Evolutionary conservation across 92 coral and sea anemone genomes (phyloP).

Genomic region (Zoanthus solanderi): DNA sequence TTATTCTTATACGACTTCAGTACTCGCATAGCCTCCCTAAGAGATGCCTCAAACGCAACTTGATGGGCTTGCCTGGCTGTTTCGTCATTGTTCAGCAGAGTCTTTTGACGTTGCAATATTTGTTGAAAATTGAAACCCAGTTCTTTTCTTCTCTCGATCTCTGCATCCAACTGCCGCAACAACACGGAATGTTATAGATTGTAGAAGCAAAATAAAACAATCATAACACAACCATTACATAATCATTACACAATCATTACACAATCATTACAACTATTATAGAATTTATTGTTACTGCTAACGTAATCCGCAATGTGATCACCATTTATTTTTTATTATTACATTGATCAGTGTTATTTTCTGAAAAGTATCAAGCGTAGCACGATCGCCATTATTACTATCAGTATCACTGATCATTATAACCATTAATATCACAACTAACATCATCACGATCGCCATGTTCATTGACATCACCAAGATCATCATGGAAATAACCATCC

Average conservation of each 20-base stretch:
- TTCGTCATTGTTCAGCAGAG: constrained; percentile 86
- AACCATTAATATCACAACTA: no score
- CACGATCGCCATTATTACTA: no score
- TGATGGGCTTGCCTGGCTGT: constrained; percentile 94
- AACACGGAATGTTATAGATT: neutral
- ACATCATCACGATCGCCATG: no score
- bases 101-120: constrained; percentile 83
- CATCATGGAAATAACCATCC: no score
- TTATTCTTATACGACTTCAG: constrained; percentile 82
- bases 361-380: no score
- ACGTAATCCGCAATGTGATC: neutral
- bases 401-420: neutral
- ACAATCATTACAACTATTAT: neutral
- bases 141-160: constrained; percentile 95
- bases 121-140: constrained; percentile 97
- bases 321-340: neutral
- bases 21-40: constrained; percentile 89
- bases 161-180: constrained; percentile 82
- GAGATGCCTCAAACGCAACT: constrained; percentile 89
- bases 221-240: no score
- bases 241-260: no score
- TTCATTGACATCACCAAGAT: no score
- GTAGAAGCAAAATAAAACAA: neutral
- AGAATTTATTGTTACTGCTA: neutral
- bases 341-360: neutral